phyloP scores from a whole-genome alignment of 2,888 invertebrate species.

The Onchidella celtica region DNA sequence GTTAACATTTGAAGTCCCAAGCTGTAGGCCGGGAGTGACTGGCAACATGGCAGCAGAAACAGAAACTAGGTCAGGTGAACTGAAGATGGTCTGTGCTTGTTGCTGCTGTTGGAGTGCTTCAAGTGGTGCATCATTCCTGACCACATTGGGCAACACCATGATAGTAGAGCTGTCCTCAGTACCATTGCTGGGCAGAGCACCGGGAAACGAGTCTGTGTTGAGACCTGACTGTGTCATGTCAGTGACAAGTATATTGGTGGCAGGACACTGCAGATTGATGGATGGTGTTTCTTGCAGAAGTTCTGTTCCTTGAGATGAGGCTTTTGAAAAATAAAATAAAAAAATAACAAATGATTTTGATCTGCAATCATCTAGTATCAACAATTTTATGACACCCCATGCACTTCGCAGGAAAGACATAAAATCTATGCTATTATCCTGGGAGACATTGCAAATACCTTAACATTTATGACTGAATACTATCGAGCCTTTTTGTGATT shows the following conservation, averaged over 20 bases:
- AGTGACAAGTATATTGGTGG: neutral
- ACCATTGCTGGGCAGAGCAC: neutral
- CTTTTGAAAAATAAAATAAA: neutral
- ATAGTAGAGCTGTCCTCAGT: neutral
- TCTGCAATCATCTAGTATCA: neutral
- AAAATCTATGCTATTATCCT: too few relatives aligned
- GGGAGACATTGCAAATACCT: too few relatives aligned
- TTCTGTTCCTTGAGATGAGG: neutral
- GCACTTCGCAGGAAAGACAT: too few relatives aligned
- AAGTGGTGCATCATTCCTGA: neutral
- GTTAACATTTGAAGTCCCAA: neutral
- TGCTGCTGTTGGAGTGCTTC: neutral
- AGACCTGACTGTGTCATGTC: neutral
- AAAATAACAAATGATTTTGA: too few relatives aligned
- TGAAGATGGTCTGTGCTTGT: constrained; percentile 15
- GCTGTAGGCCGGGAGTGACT: neutral
- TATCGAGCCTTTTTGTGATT: too few relatives aligned
- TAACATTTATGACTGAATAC: too few relatives aligned
- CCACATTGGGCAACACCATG: constrained; percentile 6
- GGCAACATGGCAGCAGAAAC: neutral
- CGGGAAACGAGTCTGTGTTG: neutral
- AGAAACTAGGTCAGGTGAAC: neutral
- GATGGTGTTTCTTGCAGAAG: neutral
- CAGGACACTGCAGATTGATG: constrained; percentile 2
- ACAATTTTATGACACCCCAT: too few relatives aligned